A percentile compares a stretch with the other conserved stretches of the same genome.
Conservation (phyloP, 2,113 vertebrate genomes). For the Pomatostomus ruficeps region DNA sequence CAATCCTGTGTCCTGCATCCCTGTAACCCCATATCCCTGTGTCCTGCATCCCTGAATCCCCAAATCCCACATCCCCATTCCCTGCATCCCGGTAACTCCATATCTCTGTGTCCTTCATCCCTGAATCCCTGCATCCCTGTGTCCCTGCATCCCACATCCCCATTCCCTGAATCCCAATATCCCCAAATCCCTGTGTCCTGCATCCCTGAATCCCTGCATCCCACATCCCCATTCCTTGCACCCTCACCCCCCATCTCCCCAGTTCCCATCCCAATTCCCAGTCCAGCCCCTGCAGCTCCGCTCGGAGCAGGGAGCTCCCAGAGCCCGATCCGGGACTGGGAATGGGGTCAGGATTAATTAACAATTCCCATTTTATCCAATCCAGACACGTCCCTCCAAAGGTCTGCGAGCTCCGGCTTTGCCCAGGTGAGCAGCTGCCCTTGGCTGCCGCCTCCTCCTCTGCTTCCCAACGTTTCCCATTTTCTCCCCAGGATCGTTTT, state of each 20-base stretch:
- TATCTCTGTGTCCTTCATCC: neutral
- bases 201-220: too few relatives aligned
- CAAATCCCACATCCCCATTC: neutral
- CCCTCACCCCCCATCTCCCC: neutral
- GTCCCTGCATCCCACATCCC: neutral
- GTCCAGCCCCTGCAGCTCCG: neutral
- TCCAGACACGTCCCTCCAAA: neutral
- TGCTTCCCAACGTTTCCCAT: neutral
- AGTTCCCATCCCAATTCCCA: neutral
- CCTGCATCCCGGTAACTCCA: neutral
- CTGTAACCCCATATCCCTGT: too few relatives aligned
- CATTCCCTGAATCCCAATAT: neutral
- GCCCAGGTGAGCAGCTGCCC: neutral
- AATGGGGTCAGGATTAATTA: neutral
- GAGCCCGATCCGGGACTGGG: neutral
- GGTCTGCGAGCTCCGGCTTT: neutral
- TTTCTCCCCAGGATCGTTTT: neutral
- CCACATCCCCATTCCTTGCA: neutral
- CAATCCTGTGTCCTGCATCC: neutral
- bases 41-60: neutral
- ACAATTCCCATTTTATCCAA: neutral
- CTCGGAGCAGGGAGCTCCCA: accelerated
- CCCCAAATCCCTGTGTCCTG: neutral
- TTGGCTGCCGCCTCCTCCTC: neutral
- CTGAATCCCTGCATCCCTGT: too few relatives aligned